Evolutionary conservation across 2,113 vertebrate genomes (phyloP).

Genomic region (Sterrhoptilus dennistouni): DNA sequence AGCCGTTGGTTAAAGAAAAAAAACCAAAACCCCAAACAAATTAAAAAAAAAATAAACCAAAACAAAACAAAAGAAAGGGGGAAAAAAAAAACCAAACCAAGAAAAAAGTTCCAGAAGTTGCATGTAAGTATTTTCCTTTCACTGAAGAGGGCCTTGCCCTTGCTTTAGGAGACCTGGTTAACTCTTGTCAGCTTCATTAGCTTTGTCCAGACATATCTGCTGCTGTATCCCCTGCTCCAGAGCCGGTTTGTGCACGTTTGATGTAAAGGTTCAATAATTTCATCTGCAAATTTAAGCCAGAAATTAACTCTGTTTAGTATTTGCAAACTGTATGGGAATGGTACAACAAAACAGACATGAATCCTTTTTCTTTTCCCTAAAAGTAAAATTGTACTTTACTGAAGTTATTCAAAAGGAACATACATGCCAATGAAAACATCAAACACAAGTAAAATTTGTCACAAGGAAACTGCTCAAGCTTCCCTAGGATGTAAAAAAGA

Average conservation of each 20-base stretch:
- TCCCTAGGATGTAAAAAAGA: neutral
- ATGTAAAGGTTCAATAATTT: slow-evolving; percentile 98
- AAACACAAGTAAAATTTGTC: neutral
- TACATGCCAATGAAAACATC: neutral
- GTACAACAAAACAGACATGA: neutral
- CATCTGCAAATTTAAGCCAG: slow-evolving; percentile 79
- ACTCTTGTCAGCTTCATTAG: slow-evolving; percentile 75
- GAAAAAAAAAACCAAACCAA: fast-evolving
- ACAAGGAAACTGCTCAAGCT: neutral
- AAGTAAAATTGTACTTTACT: neutral
- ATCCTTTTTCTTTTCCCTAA: neutral
- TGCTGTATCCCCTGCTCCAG: slow-evolving; percentile 80
- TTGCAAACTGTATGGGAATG: neutral
- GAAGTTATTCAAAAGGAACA: neutral
- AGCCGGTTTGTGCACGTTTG: slow-evolving; percentile 93
- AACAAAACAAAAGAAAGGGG: neutral
- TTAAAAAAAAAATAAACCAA: neutral
- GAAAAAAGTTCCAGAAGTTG: slow-evolving; percentile 57
- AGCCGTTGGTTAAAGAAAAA: slow-evolving; percentile 53
- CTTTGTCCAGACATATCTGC: slow-evolving; percentile 83
- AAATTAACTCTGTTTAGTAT: slow-evolving; percentile 19
- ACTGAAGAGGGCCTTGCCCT: slow-evolving; percentile 58
- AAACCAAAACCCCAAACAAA: neutral
- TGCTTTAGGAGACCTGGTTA: slow-evolving; percentile 54
- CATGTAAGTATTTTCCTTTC: slow-evolving; percentile 61